These are phyloP conservation scores for Bombus superbus DNA, from an alignment of 1,140 invertebrate species.

Conservation along the genomic window DNA sequence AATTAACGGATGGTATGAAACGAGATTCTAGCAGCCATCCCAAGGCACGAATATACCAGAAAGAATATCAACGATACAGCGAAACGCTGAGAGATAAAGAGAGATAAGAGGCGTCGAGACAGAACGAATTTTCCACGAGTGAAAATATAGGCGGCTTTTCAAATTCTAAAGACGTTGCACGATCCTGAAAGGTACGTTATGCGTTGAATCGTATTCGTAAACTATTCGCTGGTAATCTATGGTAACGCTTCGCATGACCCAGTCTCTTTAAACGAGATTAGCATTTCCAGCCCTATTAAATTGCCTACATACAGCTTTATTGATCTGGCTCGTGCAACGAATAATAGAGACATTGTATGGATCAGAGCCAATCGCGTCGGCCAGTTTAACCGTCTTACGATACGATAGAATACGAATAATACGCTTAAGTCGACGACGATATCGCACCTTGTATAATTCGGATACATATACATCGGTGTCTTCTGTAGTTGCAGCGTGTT, in stretches of 20 bases:
- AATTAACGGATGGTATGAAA: too few species aligned
- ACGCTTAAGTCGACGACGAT: not conserved
- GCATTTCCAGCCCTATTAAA: conserved; percentile 11
- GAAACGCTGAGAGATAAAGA: too few species aligned
- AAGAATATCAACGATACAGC: too few species aligned
- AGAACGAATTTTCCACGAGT: too few species aligned
- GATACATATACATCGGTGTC: not conserved
- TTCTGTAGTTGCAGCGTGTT: not conserved
- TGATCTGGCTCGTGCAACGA: conserved; percentile 19
- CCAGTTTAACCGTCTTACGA: conserved; percentile 2
- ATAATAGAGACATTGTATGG: conserved; percentile 40
- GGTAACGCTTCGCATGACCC: not conserved
- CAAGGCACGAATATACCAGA: too few species aligned
- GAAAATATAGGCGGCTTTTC: too few species aligned
- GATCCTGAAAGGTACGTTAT: not conserved
- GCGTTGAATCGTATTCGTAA: not conserved
- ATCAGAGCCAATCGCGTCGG: not conserved
- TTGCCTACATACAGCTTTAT: conserved; percentile 16
- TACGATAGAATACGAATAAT: not conserved
- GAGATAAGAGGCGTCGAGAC: too few species aligned
- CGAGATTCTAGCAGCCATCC: too few species aligned
- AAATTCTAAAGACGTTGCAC: not conserved
- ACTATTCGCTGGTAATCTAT: not conserved
- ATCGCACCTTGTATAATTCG: not conserved
- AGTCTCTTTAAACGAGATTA: not conserved